Base-by-base conservation (phyloP, 1,140 invertebrate species). In the Andrena cerasifolii region DNA sequence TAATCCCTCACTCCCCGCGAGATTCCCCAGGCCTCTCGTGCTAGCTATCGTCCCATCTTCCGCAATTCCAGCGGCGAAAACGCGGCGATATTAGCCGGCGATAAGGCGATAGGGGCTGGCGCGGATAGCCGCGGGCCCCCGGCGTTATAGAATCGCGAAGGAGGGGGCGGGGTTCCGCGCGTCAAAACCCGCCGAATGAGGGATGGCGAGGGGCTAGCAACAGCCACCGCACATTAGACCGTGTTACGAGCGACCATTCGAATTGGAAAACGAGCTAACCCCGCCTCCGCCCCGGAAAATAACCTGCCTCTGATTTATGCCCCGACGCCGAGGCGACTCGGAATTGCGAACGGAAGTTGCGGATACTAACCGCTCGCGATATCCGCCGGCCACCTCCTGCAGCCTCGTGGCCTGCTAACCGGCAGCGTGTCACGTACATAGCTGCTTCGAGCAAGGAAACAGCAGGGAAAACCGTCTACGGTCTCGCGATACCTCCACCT, bases 11-110 rank as follows among this genome's bases (percentile, higher is more conserved):
- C n/a, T n/a, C 74, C 84, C 40, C 68, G 76, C 72, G 58, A 82
- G 86, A 87, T 87, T 87, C 81, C 78, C 65, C 26, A 18, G 26
- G 36, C 16, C 65, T 80, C 56, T 80, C 83, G 75, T 85, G 80
- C 67, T 45, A 65, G 74, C 65, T 89, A 87, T 86, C 82, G 79
- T 62, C 86, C 79, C 67, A 89, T 85, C 83, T 87, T 85, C 74
- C 86, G 84, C 72, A 86, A 88, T 87, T 87, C 66, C 77, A 79
- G 33, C 82, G 61, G 79, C 47, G 79, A 88, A 85, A 86, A 84
- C 81, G 79, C 28, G n/a, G 14, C 61, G 70, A 61, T 80, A 70
- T 78, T 80, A 72, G 31, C 61, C 40, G 21, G n/a, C 14, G 79
- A 85, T 84, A 81, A 66, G 62, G 26, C 47, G 49, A 56, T 56